Evolutionary conservation across 2,797 vertebrate species (phyloP), one percentile per base, ranked within the genome.

Genomic region (Lutjanus argentimaculatus): DNA sequence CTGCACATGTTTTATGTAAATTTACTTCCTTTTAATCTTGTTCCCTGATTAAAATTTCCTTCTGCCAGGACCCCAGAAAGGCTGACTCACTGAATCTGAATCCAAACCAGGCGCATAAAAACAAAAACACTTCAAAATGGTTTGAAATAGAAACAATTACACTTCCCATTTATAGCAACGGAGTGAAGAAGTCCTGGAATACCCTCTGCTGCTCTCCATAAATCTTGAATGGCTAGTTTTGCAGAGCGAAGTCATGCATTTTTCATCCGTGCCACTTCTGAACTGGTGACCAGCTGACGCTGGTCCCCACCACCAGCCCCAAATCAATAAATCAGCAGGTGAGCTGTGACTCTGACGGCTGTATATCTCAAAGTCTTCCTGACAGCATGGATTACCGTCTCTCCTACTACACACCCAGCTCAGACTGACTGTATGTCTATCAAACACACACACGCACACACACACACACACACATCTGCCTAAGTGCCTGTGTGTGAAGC

Each of bases 241-340:
- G 77, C 78, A 81, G 85, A 80, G 82, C 0, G 49, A 67, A 73
- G 62, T 77, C 79, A 75, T 92, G 68, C 72, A 92, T 91, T 85
- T 91, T 93, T 94, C n/a, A 90, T 90, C 21, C 0, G 21, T 7
- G 15, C 48, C 67, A 45, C 84, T 79, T 74, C 66, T 61, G 81
- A 88, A 75, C 84, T 75, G 88, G 78, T 88, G 86, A 88, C 83
- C 83, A 57, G 57, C 80, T 85, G 80, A 88, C 59, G 30, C 7
- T 14, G 15, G 63, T 58, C 75, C 49, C 68, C 73, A 61, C 59
- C 14, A 81, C 74, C 45, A n/a, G 12, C 40, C 59, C 57, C 19
- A 21, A 80, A 92, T 94, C 90, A 93, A 94, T 93, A 89, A 93
- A 91, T 89, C 82, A 93, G 89, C 89, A 91, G 85, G 75, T 83